Evolutionary conservation across 2,797 vertebrate species (phyloP).

Genomic region (Sebastes nivosus): DNA sequence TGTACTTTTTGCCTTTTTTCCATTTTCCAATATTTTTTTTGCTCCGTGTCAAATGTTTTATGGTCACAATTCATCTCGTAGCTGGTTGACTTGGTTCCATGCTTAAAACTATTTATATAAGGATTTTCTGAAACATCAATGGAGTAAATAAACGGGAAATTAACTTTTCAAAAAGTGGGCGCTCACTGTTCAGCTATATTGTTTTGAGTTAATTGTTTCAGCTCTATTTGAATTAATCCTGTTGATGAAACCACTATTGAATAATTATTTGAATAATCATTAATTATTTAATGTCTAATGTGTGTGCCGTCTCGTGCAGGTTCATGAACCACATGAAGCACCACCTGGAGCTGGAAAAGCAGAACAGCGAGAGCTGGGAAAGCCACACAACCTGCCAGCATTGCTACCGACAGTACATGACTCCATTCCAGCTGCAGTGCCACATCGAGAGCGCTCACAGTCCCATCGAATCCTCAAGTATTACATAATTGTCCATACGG

Average conservation of each 20-base stretch:
- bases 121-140: too few species aligned
- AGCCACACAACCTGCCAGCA: constrained; percentile 99
- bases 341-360: constrained; percentile 97
- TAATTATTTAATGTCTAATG: background rate
- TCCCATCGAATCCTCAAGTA: constrained; percentile 94
- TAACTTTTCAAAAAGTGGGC: too few species aligned
- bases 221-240: background rate
- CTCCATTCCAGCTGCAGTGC: constrained; percentile 98
- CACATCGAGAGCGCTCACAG: constrained; percentile 98
- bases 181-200: background rate
- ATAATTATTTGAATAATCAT: background rate
- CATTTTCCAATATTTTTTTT: background rate
- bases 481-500: background rate
- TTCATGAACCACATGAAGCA: constrained; percentile 99
- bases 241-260: background rate
- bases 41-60: too few species aligned
- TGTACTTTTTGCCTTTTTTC: background rate
- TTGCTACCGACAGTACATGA: constrained; percentile 97
- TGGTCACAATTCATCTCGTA: too few species aligned
- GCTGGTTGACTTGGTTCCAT: too few species aligned
- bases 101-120: too few species aligned
- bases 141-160: too few species aligned
- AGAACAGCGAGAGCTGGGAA: constrained; percentile 98
- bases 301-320: constrained; percentile 72
- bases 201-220: background rate